Conservation (phyloP, 2,797 vertebrate species). For the Lophotriccus pileatus region DNA sequence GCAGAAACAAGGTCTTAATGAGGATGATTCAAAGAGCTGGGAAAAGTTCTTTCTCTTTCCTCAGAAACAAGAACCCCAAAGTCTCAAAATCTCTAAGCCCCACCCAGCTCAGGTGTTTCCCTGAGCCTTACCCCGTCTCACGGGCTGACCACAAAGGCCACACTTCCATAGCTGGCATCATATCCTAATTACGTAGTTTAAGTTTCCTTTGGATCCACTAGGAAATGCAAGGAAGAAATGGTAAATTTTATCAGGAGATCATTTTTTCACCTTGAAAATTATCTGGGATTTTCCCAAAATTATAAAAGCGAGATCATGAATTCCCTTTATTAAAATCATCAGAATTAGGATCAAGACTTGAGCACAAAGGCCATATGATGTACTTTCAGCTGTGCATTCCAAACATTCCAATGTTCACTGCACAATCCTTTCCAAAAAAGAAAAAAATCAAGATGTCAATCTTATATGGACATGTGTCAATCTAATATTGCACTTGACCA, state of each 20-base stretch:
- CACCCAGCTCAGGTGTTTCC: not conserved
- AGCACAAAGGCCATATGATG: not conserved
- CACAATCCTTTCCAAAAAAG: not conserved
- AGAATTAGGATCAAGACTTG: not conserved
- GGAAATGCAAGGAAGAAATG: not conserved
- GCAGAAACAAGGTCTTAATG: not conserved
- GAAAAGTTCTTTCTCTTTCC: not conserved
- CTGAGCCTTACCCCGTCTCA: not conserved
- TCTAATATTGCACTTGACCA: not conserved
- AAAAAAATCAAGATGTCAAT: not conserved
- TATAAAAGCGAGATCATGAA: not conserved
- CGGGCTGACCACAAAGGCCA: not conserved
- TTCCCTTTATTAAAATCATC: not conserved
- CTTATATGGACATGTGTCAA: not conserved
- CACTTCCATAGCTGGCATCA: not conserved
- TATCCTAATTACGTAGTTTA: not conserved
- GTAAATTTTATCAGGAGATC: not conserved
- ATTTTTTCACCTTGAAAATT: not conserved
- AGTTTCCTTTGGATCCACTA: not conserved
- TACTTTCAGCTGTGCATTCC: not conserved
- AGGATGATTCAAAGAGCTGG: not conserved
- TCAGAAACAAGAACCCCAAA: not conserved
- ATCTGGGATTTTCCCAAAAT: not conserved
- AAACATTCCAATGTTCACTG: not conserved
- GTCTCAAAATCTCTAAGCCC: not conserved